Evolutionary conservation across 1,140 invertebrate species (phyloP).

Genomic region (Carposina sasakii): DNA sequence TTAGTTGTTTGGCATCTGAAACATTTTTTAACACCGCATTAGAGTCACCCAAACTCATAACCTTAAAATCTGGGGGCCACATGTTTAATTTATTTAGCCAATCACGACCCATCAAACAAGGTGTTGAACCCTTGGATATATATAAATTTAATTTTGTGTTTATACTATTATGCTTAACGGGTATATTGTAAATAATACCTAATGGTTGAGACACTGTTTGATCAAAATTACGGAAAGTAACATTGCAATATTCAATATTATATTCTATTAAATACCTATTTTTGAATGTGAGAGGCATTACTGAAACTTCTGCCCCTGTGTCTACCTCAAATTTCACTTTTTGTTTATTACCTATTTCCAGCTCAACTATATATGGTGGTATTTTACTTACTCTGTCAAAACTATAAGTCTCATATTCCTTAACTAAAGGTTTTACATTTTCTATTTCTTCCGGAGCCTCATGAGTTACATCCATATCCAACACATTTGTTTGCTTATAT

Average conservation of each 20-base stretch:
- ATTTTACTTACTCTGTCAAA: constrained; percentile 1
- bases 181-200: background rate
- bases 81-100: constrained; percentile 1
- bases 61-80: background rate
- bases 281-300: background rate
- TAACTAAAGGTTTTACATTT: background rate
- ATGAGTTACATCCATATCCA: background rate
- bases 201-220: constrained; percentile 2
- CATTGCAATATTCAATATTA: background rate
- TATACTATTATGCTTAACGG: background rate
- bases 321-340: constrained; percentile 3
- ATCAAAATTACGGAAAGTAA: constrained; percentile 2
- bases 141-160: background rate
- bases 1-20: background rate
- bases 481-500: background rate
- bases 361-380: background rate
- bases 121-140: background rate
- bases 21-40: background rate
- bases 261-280: background rate
- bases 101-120: constrained; percentile 1
- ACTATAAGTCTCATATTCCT: background rate
- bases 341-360: background rate
- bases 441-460: background rate
- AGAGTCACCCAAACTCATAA: background rate
- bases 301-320: background rate